Evolutionary conservation across 2,797 vertebrate genomes (phyloP).

Genomic region (Myotis myotis): DNA sequence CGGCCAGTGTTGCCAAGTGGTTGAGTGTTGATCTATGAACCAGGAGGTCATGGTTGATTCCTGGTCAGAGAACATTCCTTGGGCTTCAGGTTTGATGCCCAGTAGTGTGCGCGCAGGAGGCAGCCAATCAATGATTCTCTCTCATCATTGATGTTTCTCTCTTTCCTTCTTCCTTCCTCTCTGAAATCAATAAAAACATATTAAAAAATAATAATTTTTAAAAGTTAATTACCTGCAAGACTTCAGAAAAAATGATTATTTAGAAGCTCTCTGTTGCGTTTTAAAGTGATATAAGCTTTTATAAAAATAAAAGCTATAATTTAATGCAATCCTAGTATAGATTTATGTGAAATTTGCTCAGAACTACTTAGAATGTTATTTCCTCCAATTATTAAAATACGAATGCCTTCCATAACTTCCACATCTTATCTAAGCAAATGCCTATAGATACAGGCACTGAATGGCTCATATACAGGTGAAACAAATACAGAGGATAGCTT

Average conservation of each 20-base stretch:
- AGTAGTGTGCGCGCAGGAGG: no score
- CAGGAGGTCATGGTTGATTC: no score
- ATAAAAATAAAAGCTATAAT: constrained; percentile 24
- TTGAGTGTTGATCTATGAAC: no score
- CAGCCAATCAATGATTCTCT: no score
- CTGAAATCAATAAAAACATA: no score
- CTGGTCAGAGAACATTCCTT: no score
- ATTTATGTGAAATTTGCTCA: neutral
- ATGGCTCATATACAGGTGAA: neutral
- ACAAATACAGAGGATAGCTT: neutral
- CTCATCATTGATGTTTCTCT: no score
- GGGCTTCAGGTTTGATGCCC: no score
- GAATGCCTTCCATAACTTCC: neutral
- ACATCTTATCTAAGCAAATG: neutral
- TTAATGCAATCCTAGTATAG: neutral
- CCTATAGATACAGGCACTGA: neutral
- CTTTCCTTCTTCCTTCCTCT: no score
- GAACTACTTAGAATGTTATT: neutral
- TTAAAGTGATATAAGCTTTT: neutral
- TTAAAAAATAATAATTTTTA: no score
- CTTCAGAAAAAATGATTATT: constrained; percentile 12
- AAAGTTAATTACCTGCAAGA: neutral
- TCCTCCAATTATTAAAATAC: neutral
- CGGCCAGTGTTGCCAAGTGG: no score
- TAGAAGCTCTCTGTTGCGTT: neutral